Base-by-base conservation (phyloP, 2,797 vertebrate species). In the Acrossocheilus fasciatus region DNA sequence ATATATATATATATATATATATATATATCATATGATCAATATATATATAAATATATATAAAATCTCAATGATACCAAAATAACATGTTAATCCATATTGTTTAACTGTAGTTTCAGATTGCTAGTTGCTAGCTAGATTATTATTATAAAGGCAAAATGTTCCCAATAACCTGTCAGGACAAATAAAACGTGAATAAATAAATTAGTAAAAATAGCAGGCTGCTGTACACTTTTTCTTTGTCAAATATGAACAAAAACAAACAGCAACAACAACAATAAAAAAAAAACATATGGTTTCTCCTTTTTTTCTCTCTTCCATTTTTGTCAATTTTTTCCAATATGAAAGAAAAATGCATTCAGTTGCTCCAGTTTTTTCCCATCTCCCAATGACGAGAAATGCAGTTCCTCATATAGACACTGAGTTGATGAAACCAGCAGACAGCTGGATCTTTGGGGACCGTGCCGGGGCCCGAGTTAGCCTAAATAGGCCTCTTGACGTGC, bases 111-210 rank as follows among this genome's bases (percentile, higher is more conserved):
- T 69, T 83, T 83, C 43, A 70, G 83, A 84, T 86, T 84, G 73
- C 83, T 41, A 39, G 73, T 86, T 84, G 73, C 83, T 41, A 39
- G 73, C 62, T 83, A 85, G 66, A 34, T 86, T 81, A 75, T 74
- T 86, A 85, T 87, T 80, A 86, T 73, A 81, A 85, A 86, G 66
- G 82, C 73, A 88, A 81, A 54, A 64, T 86, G 81, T 86, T 87
- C 87, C 73, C 84, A 82, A 77, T 76, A 74, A 79, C 69, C 72
- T 84, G 73, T 88, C 87, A 82, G 73, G 39, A 84, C 70, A 76
- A 89, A 87, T 87, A 86, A 84, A 75, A 4, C 18, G 8, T 50
- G 66, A 82, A 86, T 72, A 80, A 86, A 78, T 79, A 45, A 75
- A 88, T 76, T 23, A 52, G 45, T 41, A n/a, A 82, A 82, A 86